Conservation (phyloP, 1,140 invertebrate species). For the Armadillidium nasatum region DNA sequence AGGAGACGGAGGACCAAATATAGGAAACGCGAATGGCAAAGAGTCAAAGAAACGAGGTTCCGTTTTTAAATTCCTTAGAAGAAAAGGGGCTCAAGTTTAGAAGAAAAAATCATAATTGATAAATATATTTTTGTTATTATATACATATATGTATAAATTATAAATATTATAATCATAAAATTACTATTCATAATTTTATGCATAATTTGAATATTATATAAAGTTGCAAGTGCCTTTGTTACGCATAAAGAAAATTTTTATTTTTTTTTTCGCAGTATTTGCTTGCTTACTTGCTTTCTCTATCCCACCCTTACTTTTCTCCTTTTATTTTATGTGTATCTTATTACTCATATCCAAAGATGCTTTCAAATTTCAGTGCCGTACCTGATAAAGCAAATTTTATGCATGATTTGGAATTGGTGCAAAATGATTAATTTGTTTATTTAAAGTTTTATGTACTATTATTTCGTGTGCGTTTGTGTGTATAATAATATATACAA, state of each 20-base stretch:
- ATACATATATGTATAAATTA: background rate
- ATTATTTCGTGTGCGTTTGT: background rate
- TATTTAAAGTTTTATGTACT: background rate
- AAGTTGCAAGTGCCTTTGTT: background rate
- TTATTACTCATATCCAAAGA: background rate
- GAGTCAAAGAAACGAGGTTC: constrained; percentile 43
- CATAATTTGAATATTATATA: background rate
- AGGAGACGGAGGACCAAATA: constrained; percentile 45
- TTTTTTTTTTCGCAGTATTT: background rate
- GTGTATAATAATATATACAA: too few species aligned
- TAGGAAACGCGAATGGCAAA: constrained; percentile 35
- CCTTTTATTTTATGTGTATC: background rate
- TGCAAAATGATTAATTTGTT: background rate
- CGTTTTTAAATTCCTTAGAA: constrained; percentile 38
- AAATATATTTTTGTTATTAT: constrained; percentile 8
- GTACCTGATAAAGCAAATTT: background rate
- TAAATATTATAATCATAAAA: too few species aligned
- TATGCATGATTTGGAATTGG: background rate
- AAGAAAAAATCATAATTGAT: background rate
- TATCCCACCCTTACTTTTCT: background rate
- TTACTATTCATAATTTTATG: background rate
- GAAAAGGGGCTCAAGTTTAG: constrained; percentile 42
- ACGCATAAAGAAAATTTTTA: background rate
- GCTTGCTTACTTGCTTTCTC: background rate
- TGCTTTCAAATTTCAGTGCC: background rate